phyloP scores from a whole-genome alignment of 2,113 vertebrate genomes.

The Leucosticte australis region DNA sequence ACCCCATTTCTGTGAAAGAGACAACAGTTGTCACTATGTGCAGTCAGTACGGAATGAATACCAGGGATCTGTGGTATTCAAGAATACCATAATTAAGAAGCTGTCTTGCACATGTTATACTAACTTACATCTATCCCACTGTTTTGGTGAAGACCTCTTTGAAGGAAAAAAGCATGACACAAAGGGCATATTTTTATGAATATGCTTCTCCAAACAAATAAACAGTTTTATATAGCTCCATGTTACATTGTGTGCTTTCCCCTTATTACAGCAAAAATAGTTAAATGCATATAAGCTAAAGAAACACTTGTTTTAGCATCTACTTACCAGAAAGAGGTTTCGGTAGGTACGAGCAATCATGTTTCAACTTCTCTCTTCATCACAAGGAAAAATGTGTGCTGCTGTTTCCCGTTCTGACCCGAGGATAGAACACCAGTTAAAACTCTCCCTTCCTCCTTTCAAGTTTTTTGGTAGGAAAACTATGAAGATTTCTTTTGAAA shows the following conservation, averaged over 20 bases:
- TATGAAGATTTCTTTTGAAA: not conserved
- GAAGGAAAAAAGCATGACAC: not conserved
- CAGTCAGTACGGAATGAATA: not conserved
- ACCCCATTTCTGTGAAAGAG: not conserved
- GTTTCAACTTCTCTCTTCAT: slow-evolving; percentile 53
- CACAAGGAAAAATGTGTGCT: not conserved
- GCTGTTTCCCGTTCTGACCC: not conserved
- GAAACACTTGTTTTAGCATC: not conserved
- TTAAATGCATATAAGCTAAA: not conserved
- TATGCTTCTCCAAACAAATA: not conserved
- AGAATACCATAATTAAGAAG: not conserved
- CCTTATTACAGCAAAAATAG: not conserved
- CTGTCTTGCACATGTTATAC: not conserved
- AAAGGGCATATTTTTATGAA: not conserved
- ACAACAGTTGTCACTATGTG: not conserved
- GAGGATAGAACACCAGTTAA: not conserved
- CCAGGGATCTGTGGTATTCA: not conserved
- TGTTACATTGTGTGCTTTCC: not conserved
- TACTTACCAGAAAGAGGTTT: slow-evolving; percentile 39
- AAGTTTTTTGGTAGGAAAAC: not conserved
- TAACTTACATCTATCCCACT: not conserved
- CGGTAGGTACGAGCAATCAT: not conserved
- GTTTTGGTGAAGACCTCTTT: not conserved
- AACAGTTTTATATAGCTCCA: not conserved
- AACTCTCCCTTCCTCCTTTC: not conserved